These are phyloP conservation scores for Poicephalus meyeri DNA, from an alignment of 2,113 vertebrate species.

Conservation along the genomic window DNA sequence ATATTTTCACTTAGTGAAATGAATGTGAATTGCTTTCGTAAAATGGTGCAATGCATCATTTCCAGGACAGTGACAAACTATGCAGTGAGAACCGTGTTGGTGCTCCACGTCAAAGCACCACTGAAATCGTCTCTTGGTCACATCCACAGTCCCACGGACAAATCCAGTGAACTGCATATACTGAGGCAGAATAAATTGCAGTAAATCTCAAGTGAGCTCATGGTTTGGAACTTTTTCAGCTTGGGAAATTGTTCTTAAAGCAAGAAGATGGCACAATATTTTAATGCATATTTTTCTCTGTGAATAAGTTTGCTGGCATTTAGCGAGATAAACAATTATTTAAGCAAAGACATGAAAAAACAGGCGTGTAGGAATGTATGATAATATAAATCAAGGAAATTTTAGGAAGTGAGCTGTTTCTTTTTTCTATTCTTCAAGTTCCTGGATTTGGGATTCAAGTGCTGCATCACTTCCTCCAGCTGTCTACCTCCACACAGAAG, in stretches of 20 bases:
- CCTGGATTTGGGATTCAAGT: not conserved
- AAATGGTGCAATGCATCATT: not conserved
- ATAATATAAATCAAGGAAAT: not conserved
- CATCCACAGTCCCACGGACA: not conserved
- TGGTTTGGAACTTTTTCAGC: not conserved
- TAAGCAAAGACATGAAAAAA: not conserved
- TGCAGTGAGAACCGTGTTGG: not conserved
- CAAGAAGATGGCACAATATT: not conserved
- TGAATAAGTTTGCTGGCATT: not conserved
- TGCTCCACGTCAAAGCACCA: not conserved
- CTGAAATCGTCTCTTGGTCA: not conserved
- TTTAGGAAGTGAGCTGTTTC: not conserved
- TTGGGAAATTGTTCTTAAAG: not conserved
- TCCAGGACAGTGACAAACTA: not conserved
- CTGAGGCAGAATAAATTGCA: not conserved
- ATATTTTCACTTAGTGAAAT: not conserved
- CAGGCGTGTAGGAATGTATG: not conserved
- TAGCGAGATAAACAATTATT: not conserved
- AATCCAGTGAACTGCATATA: not conserved
- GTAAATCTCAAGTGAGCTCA: not conserved
- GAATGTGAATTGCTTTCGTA: not conserved
- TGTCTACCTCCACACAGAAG: not conserved
- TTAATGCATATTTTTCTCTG: not conserved
- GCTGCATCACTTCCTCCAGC: not conserved
- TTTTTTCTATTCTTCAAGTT: not conserved